Base-by-base conservation (phyloP, 1,140 invertebrate species). In the Drosophila sproati region DNA sequence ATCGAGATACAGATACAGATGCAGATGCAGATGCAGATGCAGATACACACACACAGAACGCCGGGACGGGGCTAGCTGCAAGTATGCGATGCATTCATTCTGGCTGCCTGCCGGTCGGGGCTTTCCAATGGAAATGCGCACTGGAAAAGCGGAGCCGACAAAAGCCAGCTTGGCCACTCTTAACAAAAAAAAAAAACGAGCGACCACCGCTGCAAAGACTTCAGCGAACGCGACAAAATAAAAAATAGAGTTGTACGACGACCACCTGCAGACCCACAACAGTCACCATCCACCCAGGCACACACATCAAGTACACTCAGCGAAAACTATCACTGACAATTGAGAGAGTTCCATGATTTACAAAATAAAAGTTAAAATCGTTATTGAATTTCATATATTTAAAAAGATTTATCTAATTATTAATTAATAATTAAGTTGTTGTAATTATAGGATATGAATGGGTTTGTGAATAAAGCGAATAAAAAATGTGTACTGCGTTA, bases 231-330 rank as follows among this genome's bases (percentile, higher is more conserved):
- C 85, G 85, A 89, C 85, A 88, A 88, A 88, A 88, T 88, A 88
- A 88, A 88, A 88, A 88, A 88, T 88, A 88, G 85, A 88, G 85
- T 88, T 88, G 85, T 88, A 88, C 80, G 85, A 89, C 85, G 85
- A 88, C 85, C 85, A 88, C 85, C 85, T 88, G 85, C 85, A 76
- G 83, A 77, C 74, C 70, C 61, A 43, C 67, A 66, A 57, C 32
- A 20, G 20, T 20, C 20, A 20, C 8, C 45, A 64, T 62, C 41
- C 32, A 5, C 56, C 32, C 39, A 37, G 8, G 4, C 37, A 5
- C 39, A 59, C 8, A 20, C n/a, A 47, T n/a, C 43, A 4, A 10
- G 31, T n/a, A 43, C 39, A 43, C 39, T 43, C 1, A n/a, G n/a
- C 4, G n/a, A 43, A 43, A 41, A 2, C 39, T 34, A 34, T 20